Percentiles rank a stretch among this genome's conserved stretches.
These are phyloP conservation scores for Lathronympha strigana DNA, from an alignment of 2,888 invertebrate species.

Conservation along the genomic window DNA sequence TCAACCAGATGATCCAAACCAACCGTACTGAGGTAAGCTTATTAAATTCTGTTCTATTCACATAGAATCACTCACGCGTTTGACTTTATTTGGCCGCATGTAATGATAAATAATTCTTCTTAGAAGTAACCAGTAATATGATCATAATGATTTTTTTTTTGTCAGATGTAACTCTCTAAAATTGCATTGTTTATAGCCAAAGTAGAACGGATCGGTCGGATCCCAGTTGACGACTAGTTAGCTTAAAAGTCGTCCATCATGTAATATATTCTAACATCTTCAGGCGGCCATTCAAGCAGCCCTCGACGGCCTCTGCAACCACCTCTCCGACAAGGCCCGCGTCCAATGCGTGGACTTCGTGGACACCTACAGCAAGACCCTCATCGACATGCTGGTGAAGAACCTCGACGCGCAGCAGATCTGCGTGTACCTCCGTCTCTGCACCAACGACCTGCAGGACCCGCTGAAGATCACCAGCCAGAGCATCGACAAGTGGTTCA, in stretches of 20 bases:
- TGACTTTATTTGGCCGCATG: too few species aligned
- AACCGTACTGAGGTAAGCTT: slow-evolving; percentile 89
- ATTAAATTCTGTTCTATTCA: too few species aligned
- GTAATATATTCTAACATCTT: neutral
- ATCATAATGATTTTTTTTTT: neutral
- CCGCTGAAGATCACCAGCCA: slow-evolving; percentile 62
- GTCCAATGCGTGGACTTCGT: slow-evolving; percentile 90
- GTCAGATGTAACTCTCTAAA: neutral
- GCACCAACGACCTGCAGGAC: slow-evolving; percentile 76
- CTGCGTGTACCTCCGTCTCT: slow-evolving; percentile 90
- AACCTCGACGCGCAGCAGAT: slow-evolving; percentile 88
- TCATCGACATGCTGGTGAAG: slow-evolving; percentile 90
- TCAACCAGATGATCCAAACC: slow-evolving; percentile 89
- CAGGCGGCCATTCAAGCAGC: slow-evolving; percentile 88
- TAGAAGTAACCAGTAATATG: neutral
- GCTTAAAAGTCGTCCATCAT: neutral
- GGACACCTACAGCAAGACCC: slow-evolving; percentile 88
- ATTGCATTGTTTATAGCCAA: too few species aligned
- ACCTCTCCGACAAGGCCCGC: slow-evolving; percentile 86
- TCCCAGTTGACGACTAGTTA: too few species aligned
- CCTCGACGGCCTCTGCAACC: slow-evolving; percentile 88
- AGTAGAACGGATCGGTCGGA: too few species aligned
- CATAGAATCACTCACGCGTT: too few species aligned
- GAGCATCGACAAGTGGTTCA: slow-evolving; percentile 65
- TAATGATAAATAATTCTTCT: too few species aligned